phyloP scores from a whole-genome alignment of 2,797 vertebrate genomes.

The Hephaestus fuliginosus region DNA sequence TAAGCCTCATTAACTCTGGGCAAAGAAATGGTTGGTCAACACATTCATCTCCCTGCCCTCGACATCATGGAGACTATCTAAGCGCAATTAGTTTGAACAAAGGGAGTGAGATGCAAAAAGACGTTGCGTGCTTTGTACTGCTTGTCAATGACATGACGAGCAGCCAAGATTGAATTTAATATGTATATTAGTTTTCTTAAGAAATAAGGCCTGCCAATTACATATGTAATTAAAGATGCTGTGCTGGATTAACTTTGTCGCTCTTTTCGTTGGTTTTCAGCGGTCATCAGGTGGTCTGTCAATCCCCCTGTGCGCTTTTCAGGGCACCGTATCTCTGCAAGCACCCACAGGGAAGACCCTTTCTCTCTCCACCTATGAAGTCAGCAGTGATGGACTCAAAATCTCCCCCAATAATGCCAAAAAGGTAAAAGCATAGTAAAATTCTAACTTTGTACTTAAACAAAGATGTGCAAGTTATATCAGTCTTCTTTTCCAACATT shows the following conservation, averaged over 20 bases:
- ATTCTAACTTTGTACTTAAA: not conserved
- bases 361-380: conserved; percentile 97
- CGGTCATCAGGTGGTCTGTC: conserved; percentile 89
- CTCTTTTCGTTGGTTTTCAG: conserved; percentile 76
- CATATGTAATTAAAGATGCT: not conserved
- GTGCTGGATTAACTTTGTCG: not conserved
- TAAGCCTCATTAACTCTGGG: conserved; percentile 36
- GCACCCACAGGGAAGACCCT: conserved; percentile 95
- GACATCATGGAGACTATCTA: conserved; percentile 23
- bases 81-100: conserved; percentile 33
- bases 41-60: conserved; percentile 40
- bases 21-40: conserved; percentile 33
- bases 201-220: not conserved
- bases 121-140: not conserved
- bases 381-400: conserved; percentile 94
- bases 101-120: conserved; percentile 9
- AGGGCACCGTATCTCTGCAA: conserved; percentile 96
- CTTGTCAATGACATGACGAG: conserved; percentile 19
- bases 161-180: not conserved
- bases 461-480: not conserved
- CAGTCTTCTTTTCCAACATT: not conserved
- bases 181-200: not conserved
- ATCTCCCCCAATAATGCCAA: conserved; percentile 89
- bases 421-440: conserved; percentile 77
- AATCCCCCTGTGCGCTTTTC: conserved; percentile 95